These are phyloP conservation scores for Narcine bancroftii DNA, from an alignment of 2,113 vertebrate species.

Conservation along the genomic window DNA sequence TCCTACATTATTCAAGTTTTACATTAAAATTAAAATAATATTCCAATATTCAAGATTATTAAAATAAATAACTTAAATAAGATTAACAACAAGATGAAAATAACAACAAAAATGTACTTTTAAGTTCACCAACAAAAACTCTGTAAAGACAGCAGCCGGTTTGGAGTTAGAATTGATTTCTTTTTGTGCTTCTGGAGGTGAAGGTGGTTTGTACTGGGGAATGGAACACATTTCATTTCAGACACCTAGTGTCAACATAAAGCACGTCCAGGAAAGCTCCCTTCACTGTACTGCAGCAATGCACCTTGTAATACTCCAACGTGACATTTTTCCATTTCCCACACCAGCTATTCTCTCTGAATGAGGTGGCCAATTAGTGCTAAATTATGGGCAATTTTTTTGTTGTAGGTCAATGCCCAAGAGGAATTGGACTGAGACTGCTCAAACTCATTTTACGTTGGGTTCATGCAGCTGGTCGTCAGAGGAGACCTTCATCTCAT, in stretches of 20 bases:
- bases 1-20: background rate
- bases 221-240: slow-evolving; percentile 12
- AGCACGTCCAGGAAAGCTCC: background rate
- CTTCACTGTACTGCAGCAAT: background rate
- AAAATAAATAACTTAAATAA: background rate
- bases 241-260: background rate
- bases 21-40: background rate
- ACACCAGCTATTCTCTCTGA: slow-evolving; percentile 2
- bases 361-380: slow-evolving; percentile 2
- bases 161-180: background rate
- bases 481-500: slow-evolving; percentile 2
- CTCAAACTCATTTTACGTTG: background rate
- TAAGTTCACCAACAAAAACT: background rate
- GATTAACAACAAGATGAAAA: background rate
- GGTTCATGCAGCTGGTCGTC: background rate
- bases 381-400: slow-evolving; percentile 21
- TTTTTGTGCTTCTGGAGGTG: background rate
- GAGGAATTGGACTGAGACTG: slow-evolving; percentile 16
- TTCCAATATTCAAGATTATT: background rate
- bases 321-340: slow-evolving; percentile 25
- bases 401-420: slow-evolving; percentile 6
- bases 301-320: background rate
- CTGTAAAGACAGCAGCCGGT: background rate
- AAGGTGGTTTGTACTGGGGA: background rate
- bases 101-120: background rate